These are phyloP conservation scores for Rhyacichthys aspro DNA, from an alignment of 2,797 vertebrate genomes.

Conservation along the genomic window DNA sequence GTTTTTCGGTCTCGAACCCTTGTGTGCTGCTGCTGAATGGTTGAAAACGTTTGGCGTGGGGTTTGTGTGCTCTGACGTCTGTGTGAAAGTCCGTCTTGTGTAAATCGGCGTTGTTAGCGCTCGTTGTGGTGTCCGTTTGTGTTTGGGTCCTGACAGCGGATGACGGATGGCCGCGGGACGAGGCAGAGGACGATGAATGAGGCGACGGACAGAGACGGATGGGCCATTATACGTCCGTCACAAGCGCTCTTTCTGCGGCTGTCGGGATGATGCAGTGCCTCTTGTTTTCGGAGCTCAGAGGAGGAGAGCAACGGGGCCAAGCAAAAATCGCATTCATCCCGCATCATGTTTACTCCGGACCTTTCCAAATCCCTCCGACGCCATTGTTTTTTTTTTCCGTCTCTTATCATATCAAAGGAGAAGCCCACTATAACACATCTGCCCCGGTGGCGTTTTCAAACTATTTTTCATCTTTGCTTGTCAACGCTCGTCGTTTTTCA, in stretches of 20 bases:
- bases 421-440: conserved; percentile 42
- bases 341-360: conserved; percentile 68
- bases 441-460: conserved; percentile 32
- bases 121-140: conserved; percentile 53
- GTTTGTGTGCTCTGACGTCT: conserved; percentile 2
- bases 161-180: conserved; percentile 93
- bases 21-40: too few species aligned
- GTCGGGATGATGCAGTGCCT: conserved; percentile 98
- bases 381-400: conserved; percentile 52
- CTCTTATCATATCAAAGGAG: conserved; percentile 70
- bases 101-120: neutral
- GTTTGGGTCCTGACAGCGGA: conserved; percentile 89
- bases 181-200: conserved; percentile 95
- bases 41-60: too few species aligned
- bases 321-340: conserved; percentile 74
- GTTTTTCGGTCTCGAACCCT: too few species aligned
- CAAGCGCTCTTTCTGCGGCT: conserved; percentile 86
- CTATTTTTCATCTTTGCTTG: conserved; percentile 32
- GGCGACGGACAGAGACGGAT: conserved; percentile 95
- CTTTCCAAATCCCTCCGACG: conserved; percentile 2
- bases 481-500: conserved; percentile 30
- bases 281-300: conserved; percentile 83
- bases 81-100: conserved; percentile 32
- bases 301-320: conserved; percentile 61
- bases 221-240: conserved; percentile 94